phyloP scores from a whole-genome alignment of 2,113 vertebrate genomes.

The Hemiprocne comata region DNA sequence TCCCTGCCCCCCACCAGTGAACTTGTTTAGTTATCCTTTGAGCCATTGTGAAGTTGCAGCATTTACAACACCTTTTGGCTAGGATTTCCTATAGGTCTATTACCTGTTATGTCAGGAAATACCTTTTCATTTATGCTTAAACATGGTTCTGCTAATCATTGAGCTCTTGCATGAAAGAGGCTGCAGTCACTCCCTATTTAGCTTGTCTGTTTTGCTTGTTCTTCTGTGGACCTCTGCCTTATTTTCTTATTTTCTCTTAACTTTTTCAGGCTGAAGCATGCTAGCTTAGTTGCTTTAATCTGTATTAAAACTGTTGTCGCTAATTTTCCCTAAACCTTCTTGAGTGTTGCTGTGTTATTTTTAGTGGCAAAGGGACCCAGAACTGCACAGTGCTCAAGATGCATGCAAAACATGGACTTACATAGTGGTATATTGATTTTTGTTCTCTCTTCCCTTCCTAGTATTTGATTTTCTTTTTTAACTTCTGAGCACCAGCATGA shows the following conservation, averaged over 20 bases:
- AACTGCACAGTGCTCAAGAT: not conserved
- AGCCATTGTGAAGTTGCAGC: not conserved
- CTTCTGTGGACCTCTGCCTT: not conserved
- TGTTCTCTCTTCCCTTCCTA: not conserved
- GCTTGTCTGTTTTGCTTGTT: not conserved
- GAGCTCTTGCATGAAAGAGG: not conserved
- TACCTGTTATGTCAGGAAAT: not conserved
- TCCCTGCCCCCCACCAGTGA: not conserved
- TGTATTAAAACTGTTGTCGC: not conserved
- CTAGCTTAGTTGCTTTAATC: not conserved
- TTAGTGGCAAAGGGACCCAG: not conserved
- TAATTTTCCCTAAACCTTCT: not conserved
- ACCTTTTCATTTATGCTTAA: not conserved
- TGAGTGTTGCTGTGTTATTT: fast-evolving
- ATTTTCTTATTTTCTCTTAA: not conserved
- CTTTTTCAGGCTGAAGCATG: not conserved
- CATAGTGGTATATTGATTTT: not conserved
- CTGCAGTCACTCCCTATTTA: not conserved
- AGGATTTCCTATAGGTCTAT: not conserved
- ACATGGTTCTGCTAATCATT: not conserved
- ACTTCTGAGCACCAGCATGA: not conserved
- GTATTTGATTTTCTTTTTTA: not conserved
- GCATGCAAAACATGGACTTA: not conserved
- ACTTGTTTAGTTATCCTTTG: not conserved
- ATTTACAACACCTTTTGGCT: not conserved